These are phyloP conservation scores for Ispidina lecontei DNA, from an alignment of 2,797 vertebrate genomes.

Conservation along the genomic window DNA sequence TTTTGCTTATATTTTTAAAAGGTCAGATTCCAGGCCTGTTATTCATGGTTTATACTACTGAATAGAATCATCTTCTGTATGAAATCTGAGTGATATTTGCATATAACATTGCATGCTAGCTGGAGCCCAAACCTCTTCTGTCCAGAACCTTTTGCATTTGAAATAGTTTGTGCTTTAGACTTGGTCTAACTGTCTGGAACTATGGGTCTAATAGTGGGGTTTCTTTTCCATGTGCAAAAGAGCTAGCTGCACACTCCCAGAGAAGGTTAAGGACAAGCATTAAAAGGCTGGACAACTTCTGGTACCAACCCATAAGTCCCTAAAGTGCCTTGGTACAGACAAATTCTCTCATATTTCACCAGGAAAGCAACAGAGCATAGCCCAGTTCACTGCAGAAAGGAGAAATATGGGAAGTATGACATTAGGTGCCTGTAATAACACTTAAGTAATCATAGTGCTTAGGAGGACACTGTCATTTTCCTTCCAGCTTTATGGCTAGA, in stretches of 20 bases:
- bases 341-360: neutral
- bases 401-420: neutral
- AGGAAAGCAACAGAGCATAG: neutral
- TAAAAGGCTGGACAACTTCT: neutral
- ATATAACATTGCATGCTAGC: neutral
- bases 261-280: neutral
- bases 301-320: neutral
- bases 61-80: conserved; percentile 14
- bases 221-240: neutral
- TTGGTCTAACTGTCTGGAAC: neutral
- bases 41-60: conserved; percentile 48
- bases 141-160: neutral
- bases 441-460: neutral
- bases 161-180: neutral
- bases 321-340: neutral
- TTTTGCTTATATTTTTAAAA: conserved; percentile 63
- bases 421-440: neutral
- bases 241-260: neutral
- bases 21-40: conserved; percentile 56
- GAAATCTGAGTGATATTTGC: neutral
- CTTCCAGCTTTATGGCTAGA: neutral
- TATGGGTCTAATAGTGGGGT: neutral
- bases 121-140: neutral
- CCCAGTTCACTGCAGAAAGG: neutral
- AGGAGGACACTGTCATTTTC: neutral